These are phyloP conservation scores for Coptotermes formosanus DNA, from an alignment of 1,140 invertebrate genomes.

Conservation along the genomic window DNA sequence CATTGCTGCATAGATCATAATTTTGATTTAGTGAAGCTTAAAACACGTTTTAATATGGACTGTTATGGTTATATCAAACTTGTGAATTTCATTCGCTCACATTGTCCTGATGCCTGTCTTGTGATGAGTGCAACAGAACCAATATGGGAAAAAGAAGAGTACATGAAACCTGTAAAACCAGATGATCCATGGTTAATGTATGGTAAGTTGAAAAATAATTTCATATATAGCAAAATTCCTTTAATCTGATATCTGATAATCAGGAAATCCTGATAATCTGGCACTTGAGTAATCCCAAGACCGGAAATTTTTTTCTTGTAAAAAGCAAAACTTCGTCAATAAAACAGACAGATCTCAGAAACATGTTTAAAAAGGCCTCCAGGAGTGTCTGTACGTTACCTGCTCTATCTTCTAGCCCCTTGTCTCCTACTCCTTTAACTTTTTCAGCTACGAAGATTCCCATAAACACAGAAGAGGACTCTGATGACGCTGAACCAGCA, in stretches of 20 bases:
- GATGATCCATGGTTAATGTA: constrained; percentile 84
- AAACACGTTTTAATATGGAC: constrained; percentile 71
- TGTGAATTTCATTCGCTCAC: constrained; percentile 78
- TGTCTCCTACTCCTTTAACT: too few species aligned
- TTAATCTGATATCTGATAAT: background rate
- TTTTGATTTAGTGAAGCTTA: constrained; percentile 68
- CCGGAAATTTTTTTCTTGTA: background rate
- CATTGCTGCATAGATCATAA: constrained; percentile 59
- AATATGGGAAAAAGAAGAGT: constrained; percentile 71
- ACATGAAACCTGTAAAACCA: constrained; percentile 70
- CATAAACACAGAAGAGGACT: too few species aligned
- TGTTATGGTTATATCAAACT: constrained; percentile 84
- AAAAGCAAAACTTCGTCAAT: background rate
- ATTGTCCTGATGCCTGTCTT: constrained; percentile 57
- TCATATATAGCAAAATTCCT: background rate
- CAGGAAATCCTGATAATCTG: background rate
- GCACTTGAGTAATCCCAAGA: background rate
- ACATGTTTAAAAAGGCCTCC: background rate
- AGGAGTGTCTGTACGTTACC: too few species aligned
- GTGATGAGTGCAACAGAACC: constrained; percentile 53
- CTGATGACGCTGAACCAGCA: too few species aligned
- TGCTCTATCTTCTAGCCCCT: too few species aligned
- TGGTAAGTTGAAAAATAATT: constrained; percentile 52
- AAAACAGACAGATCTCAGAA: background rate
- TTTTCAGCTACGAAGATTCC: too few species aligned